A percentile compares a stretch with the other conserved stretches of the same genome.
Conservation (phyloP, 2,888 invertebrate genomes). For the Catonia carolina region DNA sequence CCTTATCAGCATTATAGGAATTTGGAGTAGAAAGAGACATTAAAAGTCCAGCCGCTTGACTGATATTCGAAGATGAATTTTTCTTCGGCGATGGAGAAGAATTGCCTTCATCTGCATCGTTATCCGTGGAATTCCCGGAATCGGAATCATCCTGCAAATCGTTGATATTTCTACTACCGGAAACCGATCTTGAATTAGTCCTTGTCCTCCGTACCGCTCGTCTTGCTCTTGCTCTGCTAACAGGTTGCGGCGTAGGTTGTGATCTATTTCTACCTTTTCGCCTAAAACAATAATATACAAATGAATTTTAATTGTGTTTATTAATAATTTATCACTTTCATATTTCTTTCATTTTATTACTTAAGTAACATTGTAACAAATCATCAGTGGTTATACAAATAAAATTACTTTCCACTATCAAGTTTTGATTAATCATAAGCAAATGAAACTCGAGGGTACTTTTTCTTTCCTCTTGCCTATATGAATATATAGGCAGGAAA, state of each 20-base stretch:
- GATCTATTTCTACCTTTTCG: constrained; percentile 24
- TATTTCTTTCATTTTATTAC: too few species aligned
- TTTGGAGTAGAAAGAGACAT: background rate
- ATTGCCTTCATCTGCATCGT: background rate
- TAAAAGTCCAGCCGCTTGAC: constrained; percentile 4
- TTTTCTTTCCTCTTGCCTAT: too few species aligned
- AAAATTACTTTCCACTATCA: too few species aligned
- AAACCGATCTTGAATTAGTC: background rate
- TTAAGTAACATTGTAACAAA: too few species aligned
- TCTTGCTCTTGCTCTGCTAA: constrained; percentile 13
- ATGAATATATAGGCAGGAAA: too few species aligned
- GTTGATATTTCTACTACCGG: too few species aligned
- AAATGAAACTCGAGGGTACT: too few species aligned
- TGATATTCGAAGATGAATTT: background rate
- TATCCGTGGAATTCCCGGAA: background rate
- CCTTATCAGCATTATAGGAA: constrained; percentile 1
- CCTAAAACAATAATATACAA: background rate
- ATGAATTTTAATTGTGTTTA: background rate
- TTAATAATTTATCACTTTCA: too few species aligned
- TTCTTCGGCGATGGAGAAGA: too few species aligned
- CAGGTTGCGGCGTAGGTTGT: constrained; percentile 17
- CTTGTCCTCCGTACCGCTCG: constrained; percentile 7
- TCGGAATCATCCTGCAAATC: background rate
- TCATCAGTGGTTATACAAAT: too few species aligned
- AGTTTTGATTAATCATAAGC: too few species aligned